These are phyloP conservation scores for Lasioglossum oenotherae DNA, from an alignment of 2,888 invertebrate species.

Conservation along the genomic window DNA sequence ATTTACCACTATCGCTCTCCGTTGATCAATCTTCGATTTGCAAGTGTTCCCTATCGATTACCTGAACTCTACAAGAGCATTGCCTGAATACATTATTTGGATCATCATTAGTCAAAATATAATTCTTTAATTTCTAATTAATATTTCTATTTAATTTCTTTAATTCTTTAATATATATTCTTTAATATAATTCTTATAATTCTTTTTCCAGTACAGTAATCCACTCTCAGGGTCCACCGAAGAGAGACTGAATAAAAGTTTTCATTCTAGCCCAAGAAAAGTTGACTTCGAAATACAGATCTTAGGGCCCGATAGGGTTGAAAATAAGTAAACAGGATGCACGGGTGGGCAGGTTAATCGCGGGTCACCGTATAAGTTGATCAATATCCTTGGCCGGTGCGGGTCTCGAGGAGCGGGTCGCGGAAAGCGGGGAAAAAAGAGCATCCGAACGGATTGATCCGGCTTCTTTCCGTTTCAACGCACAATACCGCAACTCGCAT, in stretches of 20 bases:
- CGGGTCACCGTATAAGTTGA: constrained; percentile 43
- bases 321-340: background rate
- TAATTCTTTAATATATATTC: too few relatives aligned
- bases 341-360: constrained; percentile 25
- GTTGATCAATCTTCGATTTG: background rate
- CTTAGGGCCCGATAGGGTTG: background rate
- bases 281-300: background rate
- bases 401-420: background rate
- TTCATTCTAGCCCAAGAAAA: too few relatives aligned
- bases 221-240: too few relatives aligned
- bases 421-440: constrained; percentile 56
- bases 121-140: too few relatives aligned
- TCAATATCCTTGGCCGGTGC: constrained; percentile 30
- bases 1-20: background rate
- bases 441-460: constrained; percentile 68
- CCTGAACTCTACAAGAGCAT: background rate
- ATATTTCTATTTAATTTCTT: too few relatives aligned
- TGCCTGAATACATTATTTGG: background rate
- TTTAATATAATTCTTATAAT: too few relatives aligned
- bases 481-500: constrained; percentile 72
- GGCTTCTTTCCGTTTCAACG: constrained; percentile 61
- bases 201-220: background rate
- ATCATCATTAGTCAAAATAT: background rate
- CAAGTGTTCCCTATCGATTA: background rate
- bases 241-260: too few relatives aligned